Evolutionary conservation across 2,888 invertebrate genomes (phyloP).

Genomic region (Drosophila tanythrix): DNA sequence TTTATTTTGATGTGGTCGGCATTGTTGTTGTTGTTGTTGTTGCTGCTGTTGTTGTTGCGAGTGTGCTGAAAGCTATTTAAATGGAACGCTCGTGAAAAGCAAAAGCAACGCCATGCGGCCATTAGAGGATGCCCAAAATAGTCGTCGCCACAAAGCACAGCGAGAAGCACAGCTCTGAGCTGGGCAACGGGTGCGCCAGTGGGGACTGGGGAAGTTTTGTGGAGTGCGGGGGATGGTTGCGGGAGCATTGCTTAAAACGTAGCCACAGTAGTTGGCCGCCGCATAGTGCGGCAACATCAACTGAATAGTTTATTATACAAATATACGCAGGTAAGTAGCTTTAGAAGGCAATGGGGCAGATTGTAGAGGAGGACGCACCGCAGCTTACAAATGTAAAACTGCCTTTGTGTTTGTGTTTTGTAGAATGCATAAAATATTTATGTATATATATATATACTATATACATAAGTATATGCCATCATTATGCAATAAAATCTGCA

Average conservation of each 20-base stretch:
- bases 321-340: conserved; percentile 22
- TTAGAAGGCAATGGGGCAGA: background rate
- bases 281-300: conserved; percentile 64
- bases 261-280: conserved; percentile 37
- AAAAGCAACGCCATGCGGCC: conserved; percentile 57
- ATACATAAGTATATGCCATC: conserved; percentile 35
- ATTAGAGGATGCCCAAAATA: conserved; percentile 69
- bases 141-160: conserved; percentile 62
- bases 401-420: conserved; percentile 53
- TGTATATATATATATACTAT: background rate
- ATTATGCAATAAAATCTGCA: conserved; percentile 46
- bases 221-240: background rate
- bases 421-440: conserved; percentile 15
- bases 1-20: conserved; percentile 70
- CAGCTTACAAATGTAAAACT: conserved; percentile 58
- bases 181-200: conserved; percentile 1
- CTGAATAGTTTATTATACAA: conserved; percentile 71
- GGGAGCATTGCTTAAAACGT: conserved; percentile 32
- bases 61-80: conserved; percentile 69
- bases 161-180: conserved; percentile 26
- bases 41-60: conserved; percentile 34
- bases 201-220: background rate
- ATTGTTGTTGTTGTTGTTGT: conserved; percentile 36
- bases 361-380: conserved; percentile 1
- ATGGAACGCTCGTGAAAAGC: conserved; percentile 64